A percentile compares a stretch with the other conserved stretches of the same genome.
These are phyloP conservation scores for Eustalomyia histrio DNA, from an alignment of 2,888 invertebrate genomes.

Conservation along the genomic window DNA sequence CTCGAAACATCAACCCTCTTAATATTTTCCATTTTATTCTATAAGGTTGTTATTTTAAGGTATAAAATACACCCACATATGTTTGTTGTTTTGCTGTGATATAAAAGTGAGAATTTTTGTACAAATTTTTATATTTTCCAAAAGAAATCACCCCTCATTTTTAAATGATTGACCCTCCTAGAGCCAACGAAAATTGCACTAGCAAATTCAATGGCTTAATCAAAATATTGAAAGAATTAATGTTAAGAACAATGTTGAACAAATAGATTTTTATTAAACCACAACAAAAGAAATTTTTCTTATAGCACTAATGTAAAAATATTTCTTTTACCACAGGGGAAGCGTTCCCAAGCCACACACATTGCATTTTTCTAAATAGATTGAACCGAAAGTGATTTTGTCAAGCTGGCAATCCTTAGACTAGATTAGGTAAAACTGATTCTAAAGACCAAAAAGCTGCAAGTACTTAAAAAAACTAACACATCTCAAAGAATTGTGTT, in stretches of 20 bases:
- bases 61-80: background rate
- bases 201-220: constrained; percentile 49
- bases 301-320: background rate
- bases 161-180: constrained; percentile 1
- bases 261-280: constrained; percentile 30
- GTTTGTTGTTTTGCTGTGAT: constrained; percentile 1
- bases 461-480: no score
- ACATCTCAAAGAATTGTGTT: no score
- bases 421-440: no score
- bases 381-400: no score
- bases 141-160: constrained; percentile 34
- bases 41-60: no score
- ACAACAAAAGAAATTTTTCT: constrained; percentile 29
- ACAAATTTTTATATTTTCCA: background rate
- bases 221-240: constrained; percentile 54
- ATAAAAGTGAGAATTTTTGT: no score
- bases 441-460: no score
- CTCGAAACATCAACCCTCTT: background rate
- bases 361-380: no score
- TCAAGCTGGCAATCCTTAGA: no score
- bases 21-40: background rate
- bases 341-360: constrained; percentile 46
- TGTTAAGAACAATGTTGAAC: constrained; percentile 15
- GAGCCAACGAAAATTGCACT: background rate
- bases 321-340: constrained; percentile 49